Evolutionary conservation across 2,113 vertebrate species (phyloP).

Genomic region (Megaceryle torquata): DNA sequence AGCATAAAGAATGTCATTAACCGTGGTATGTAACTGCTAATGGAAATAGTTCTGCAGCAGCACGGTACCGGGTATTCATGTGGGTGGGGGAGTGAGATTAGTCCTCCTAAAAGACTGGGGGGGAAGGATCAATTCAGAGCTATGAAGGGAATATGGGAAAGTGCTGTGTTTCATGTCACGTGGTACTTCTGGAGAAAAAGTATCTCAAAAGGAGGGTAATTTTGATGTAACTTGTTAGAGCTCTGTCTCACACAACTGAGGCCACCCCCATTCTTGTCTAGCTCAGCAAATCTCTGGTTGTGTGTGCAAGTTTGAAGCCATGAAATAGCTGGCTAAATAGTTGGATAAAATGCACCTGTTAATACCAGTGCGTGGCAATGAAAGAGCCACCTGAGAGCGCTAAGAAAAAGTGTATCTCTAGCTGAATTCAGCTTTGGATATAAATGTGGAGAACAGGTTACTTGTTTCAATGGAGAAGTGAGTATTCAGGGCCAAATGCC

Average conservation of each 20-base stretch:
- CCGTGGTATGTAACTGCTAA: not conserved
- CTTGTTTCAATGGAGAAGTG: not conserved
- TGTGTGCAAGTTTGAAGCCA: not conserved
- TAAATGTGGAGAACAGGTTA: not conserved
- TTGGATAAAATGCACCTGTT: not conserved
- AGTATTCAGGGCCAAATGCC: not conserved
- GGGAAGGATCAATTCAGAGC: not conserved
- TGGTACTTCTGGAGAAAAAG: not conserved
- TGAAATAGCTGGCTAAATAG: not conserved
- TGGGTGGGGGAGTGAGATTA: not conserved
- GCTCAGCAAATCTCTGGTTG: not conserved
- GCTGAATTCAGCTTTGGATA: not conserved
- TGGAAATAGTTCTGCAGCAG: not conserved
- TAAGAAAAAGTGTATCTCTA: not conserved
- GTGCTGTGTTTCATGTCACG: not conserved
- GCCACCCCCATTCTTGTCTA: rapidly evolving
- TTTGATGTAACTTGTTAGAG: not conserved
- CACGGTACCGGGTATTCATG: not conserved
- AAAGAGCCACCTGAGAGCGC: not conserved
- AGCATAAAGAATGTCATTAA: not conserved
- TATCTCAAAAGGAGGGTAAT: not conserved
- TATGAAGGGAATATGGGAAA: not conserved
- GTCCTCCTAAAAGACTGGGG: not conserved
- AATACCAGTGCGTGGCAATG: not conserved
- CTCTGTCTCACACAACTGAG: not conserved